Conservation (phyloP, 1,140 invertebrate species). For the Drosophila sulfurigaster region DNA sequence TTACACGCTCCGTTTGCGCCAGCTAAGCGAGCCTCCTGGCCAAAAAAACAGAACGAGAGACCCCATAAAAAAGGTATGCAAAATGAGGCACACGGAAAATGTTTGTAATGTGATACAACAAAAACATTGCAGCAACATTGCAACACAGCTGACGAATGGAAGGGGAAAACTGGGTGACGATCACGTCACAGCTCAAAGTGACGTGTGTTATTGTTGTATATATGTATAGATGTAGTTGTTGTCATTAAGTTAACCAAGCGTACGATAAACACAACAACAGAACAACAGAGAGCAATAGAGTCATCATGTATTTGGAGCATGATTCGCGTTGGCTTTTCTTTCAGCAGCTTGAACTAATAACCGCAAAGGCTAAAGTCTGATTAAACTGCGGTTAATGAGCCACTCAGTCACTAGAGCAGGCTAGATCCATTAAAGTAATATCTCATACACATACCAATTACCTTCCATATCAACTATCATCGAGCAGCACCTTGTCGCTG, state of each 20-base stretch:
- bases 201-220: slow-evolving; percentile 18
- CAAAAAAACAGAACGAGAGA: slow-evolving; percentile 11
- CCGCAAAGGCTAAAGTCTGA: slow-evolving; percentile 72
- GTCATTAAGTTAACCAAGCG: slow-evolving; percentile 28
- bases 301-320: slow-evolving; percentile 30
- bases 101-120: slow-evolving; percentile 59
- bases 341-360: slow-evolving; percentile 73
- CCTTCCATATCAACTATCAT: slow-evolving; percentile 33
- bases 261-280: background rate
- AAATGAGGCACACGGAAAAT: slow-evolving; percentile 50
- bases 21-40: slow-evolving; percentile 14
- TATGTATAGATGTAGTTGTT: background rate
- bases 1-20: slow-evolving; percentile 68
- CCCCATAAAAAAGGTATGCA: slow-evolving; percentile 8
- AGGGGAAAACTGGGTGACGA: slow-evolving; percentile 13
- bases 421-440: background rate
- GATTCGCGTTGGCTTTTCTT: slow-evolving; percentile 21
- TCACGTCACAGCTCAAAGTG: slow-evolving; percentile 26
- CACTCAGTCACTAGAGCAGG: slow-evolving; percentile 26
- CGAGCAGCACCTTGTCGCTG: slow-evolving; percentile 7
- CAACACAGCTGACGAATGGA: slow-evolving; percentile 21
- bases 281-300: background rate
- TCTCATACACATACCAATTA: background rate
- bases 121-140: slow-evolving; percentile 24
- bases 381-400: slow-evolving; percentile 82